Conservation (phyloP, 2,888 invertebrate species). For the Campaea margaritaria region DNA sequence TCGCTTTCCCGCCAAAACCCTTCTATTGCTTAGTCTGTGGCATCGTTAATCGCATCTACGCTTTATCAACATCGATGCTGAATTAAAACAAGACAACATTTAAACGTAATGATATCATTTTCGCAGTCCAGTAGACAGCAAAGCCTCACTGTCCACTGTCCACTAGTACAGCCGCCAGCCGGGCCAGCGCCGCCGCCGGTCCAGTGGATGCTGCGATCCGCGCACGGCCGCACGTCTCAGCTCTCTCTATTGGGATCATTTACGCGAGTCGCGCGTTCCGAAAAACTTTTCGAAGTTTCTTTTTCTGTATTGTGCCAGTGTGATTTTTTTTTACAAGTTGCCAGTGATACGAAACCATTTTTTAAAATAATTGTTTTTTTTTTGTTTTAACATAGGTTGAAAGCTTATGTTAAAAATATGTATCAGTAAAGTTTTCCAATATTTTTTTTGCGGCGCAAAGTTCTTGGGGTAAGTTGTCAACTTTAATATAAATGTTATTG, state of each 20-base stretch:
- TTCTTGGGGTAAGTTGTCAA: too few relatives aligned
- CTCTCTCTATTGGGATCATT: too few relatives aligned
- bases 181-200: slow-evolving; percentile 43
- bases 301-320: slow-evolving; percentile 21
- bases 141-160: not conserved
- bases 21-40: too few relatives aligned
- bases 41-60: too few relatives aligned
- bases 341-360: not conserved
- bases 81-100: not conserved
- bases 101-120: not conserved
- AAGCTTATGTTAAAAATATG: not conserved
- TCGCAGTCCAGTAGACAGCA: slow-evolving; percentile 3
- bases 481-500: too few relatives aligned
- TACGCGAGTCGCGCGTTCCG: slow-evolving; percentile 3
- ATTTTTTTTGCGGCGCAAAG: too few relatives aligned
- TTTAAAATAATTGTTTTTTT: not conserved
- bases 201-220: slow-evolving; percentile 62
- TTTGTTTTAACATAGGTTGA: not conserved
- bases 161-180: not conserved
- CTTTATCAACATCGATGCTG: too few relatives aligned
- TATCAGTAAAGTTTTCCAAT: not conserved
- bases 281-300: slow-evolving; percentile 21
- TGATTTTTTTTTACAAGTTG: not conserved
- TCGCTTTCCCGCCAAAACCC: too few relatives aligned
- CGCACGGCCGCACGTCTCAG: slow-evolving; percentile 50